phyloP scores from a whole-genome alignment of 2,113 vertebrate genomes.

The Grus americana region DNA sequence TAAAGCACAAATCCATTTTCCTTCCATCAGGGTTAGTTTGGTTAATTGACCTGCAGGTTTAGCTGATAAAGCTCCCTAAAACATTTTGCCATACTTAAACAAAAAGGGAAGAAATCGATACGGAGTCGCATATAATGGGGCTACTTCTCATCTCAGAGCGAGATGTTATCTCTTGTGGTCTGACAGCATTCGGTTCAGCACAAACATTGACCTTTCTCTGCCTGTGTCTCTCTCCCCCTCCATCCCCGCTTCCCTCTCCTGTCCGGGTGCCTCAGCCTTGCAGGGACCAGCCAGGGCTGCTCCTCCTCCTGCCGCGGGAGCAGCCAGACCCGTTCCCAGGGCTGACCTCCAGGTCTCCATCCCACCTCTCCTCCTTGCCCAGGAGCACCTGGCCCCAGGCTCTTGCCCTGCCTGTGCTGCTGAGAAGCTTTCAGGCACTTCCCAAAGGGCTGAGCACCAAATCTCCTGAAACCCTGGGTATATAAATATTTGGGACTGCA shows the following conservation, averaged over 20 bases:
- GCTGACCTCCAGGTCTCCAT: not conserved
- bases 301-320: not conserved
- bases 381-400: not conserved
- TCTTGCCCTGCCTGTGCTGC: not conserved
- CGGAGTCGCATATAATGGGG: not conserved
- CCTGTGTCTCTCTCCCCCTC: not conserved
- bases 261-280: not conserved
- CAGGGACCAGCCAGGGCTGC: not conserved
- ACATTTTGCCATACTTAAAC: not conserved
- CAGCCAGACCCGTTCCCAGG: not conserved
- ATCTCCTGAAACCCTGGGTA: not conserved
- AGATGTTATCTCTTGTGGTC: not conserved
- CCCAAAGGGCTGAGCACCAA: not conserved
- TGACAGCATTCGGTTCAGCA: rapidly evolving
- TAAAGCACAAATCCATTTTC: not conserved
- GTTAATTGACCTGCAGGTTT: not conserved
- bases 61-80: not conserved
- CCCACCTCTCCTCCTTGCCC: not conserved
- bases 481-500: not conserved
- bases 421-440: not conserved
- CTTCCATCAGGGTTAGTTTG: not conserved
- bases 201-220: not conserved
- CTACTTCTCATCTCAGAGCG: not conserved
- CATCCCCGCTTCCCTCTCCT: not conserved
- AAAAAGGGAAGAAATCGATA: not conserved